Base-by-base conservation (phyloP, 2,113 vertebrate genomes). In the Cariama cristata region DNA sequence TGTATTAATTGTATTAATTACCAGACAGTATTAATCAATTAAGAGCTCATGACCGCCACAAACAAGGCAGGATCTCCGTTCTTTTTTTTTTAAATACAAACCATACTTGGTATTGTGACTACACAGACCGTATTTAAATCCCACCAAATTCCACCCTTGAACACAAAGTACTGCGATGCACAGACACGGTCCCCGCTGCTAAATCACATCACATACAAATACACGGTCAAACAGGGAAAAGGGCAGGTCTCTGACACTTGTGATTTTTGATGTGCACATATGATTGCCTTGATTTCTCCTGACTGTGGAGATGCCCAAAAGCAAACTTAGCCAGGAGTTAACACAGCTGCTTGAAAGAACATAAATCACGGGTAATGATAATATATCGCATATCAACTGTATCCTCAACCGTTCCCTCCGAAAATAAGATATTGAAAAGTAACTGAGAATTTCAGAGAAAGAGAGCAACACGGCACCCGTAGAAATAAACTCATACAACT, bases 361-460 rank as follows among this genome's bases (percentile, higher is more conserved):
- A 5, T 16, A 24, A 60, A 8, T 69, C 69, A 33, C 4, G 4
- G 27, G 71, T 23, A 45, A 50, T 4, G 21, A 44, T 32, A 27
- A 52, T 20, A 33, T 5, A 32, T 4, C 28, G 24, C 1, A 0
- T 6, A 20, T 27, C 20, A 50, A 19, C 44, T 14, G 3, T 30
- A 42, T 16, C 38, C 27, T 5, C 19, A 58, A 33, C 30, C 8
- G 9, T 8, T 63, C 42, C 32, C 23, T 19, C 27, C 50, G 58
- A 47, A 85, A 15, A 13, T 9, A 59, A 30, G 30, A 42, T 13
- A 30, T 4, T 52, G 12, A 63, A 50, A 26, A 49, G 17, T 3
- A 76, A 49, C 26, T 24, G 23, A 55, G 53, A 62, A 62, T 40
- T 40, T 82, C 55, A 35, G 64, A 71, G 30, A 52, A 38, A 38